Base-by-base conservation (phyloP, 2,797 vertebrate genomes). In the Amazonetta brasiliensis region DNA sequence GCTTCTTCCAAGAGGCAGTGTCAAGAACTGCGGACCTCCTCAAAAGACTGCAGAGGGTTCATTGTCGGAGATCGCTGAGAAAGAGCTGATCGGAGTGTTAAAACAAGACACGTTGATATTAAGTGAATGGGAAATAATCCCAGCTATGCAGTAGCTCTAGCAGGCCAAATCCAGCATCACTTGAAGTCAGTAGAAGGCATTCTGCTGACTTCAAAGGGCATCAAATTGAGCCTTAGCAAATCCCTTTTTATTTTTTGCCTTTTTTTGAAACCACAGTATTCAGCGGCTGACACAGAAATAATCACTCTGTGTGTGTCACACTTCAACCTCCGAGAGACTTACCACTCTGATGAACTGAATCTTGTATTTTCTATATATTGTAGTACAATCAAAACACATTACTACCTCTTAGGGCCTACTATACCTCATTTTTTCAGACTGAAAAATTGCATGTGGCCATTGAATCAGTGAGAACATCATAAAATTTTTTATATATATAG, bases 361-460 rank as follows among this genome's bases (percentile, higher is more conserved):
- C 97, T 97, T 98, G 94, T 98, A 96, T 98, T 98, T 98, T 97
- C 98, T 98, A 92, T 98, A 97, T 97, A 97, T 99, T 99, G 98
- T 98, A 98, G 98, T 98, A 99, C 99, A 99, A 99, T 99, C 99
- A 98, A 98, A 98, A 98, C 98, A 99, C 98, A 98, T 98, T 98
- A 98, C 99, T 99, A 99, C 99, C 99, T 99, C 99, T 98, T 98
- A 98, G 98, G 98, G 98, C 98, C 99, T 98, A 98, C 98, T 98
- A 98, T 99, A 99, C 99, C 99, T 99, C 99, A 99, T 98, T 98
- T 99, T 96, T 98, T 98, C 98, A 99, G 98, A 98, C 96, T 98
- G 98, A 98, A 98, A 98, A 98, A 97, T 98, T 98, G 98, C 98
- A 98, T 97, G 98, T 98, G 98, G 98, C 98, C 98, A 98, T 97